Evolutionary conservation across 2,888 invertebrate genomes (phyloP), one percentile per base, ranked within the genome.

Genomic region (Cerastis leucographa): DNA sequence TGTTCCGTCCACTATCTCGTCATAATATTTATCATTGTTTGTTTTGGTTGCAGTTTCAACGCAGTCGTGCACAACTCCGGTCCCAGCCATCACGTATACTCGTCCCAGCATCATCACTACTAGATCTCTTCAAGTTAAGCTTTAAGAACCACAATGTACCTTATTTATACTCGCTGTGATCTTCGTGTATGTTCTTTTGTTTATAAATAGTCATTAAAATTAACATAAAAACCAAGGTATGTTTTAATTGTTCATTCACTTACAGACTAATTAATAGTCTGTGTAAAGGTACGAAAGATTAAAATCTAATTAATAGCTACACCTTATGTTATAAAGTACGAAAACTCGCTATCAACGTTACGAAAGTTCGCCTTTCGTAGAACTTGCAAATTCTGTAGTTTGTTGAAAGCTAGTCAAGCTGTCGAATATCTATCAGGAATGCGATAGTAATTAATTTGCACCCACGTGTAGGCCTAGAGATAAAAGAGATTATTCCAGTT

Each of bases 41-140:
- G 65, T 85, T 89, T 87, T 90, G 83, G 40, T 95, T 95, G 42
- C 94, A 96, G 96, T 89, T 96, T 96, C 93, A 96, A 96, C 93
- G 96, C 96, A 64, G 94, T 96, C 73, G 96, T 96, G 49, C 95
- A 96, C 84, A 96, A 96, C 93, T 96, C 96, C 77, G 96, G 96
- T 1, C 96, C 96, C 85, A 96, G 94, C 91, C 96, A 96, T 74
- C 95, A 96, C 87, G 91, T 94, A 29, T 95, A 96, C 91, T 94
- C 95, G 0, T 94, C 96, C 71, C 96, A 96, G 74, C 91, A 94
- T 81, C 95, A 96, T 80, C 93, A 94, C 79, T 94, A 95, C 88
- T 95, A 92, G 89, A 91, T 89, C 83, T 87, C 82, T 75, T 79
- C 73, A 61, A 85, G 78, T 72, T 71, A 81, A 87, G 81, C 51